A percentile compares a stretch with the other conserved stretches of the same genome.
phyloP scores from a whole-genome alignment of 1,140 invertebrate genomes.

The Vanessa atalanta region DNA sequence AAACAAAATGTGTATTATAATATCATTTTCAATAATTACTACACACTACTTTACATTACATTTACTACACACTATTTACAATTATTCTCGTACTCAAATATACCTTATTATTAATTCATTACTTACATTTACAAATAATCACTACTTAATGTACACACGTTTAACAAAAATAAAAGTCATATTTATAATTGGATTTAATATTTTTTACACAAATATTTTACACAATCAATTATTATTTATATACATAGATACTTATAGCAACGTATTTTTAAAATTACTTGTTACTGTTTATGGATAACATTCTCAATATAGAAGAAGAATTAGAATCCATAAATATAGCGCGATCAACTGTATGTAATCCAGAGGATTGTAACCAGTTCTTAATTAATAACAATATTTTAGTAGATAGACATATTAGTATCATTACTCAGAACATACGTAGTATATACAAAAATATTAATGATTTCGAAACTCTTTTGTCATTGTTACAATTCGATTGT shows the following conservation, averaged over 20 bases:
- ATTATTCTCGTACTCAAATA: constrained; percentile 14
- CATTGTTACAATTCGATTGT: constrained; percentile 3
- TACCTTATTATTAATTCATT: constrained; percentile 14
- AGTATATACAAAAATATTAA: constrained; percentile 15
- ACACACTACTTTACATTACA: constrained; percentile 6
- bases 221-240: constrained; percentile 5
- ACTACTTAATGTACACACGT: constrained; percentile 11
- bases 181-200: constrained; percentile 5
- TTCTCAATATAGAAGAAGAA: constrained; percentile 11
- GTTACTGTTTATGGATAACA: constrained; percentile 12
- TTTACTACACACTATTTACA: constrained; percentile 11
- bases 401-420: constrained; percentile 11
- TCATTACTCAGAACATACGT: constrained; percentile 14
- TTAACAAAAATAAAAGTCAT: constrained; percentile 13
- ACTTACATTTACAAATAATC: constrained; percentile 9
- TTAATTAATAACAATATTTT: constrained; percentile 11
- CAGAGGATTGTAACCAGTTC: constrained; percentile 10
- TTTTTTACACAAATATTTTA: constrained; percentile 9
- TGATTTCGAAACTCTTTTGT: constrained; percentile 2
- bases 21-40: constrained; percentile 12
- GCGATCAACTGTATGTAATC: constrained; percentile 12
- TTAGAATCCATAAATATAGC: constrained; percentile 12
- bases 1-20: constrained; percentile 11
- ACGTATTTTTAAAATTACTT: constrained; percentile 14
- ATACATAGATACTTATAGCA: constrained; percentile 11